Base-by-base conservation (phyloP, 2,888 invertebrate species). In the Taphrorychus bicolor region DNA sequence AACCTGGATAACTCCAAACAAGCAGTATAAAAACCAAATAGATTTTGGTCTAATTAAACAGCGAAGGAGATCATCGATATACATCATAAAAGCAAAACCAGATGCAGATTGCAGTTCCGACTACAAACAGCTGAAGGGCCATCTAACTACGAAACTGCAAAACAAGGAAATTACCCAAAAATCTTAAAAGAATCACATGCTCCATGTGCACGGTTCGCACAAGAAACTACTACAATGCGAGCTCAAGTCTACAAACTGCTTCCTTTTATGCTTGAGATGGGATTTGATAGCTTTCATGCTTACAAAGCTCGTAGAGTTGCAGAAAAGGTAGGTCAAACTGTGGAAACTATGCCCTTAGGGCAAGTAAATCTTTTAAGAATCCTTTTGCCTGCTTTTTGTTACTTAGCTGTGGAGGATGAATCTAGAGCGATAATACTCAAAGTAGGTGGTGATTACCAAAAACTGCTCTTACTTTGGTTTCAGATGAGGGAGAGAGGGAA, bases 141-240 rank as follows among this genome's bases (percentile, higher is more conserved):
- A n/a, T n/a, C n/a, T n/a, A n/a, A n/a, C n/a, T n/a, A n/a, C n/a
- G n/a, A n/a, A n/a, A n/a, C n/a, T n/a, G n/a, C n/a, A n/a, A n/a
- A n/a, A n/a, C n/a, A n/a, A n/a, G n/a, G n/a, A n/a, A n/a, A n/a
- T n/a, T n/a, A n/a, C n/a, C n/a, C n/a, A n/a, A n/a, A n/a, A n/a
- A n/a, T n/a, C n/a, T n/a, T n/a, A n/a, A n/a, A n/a, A n/a, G n/a
- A n/a, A n/a, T n/a, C n/a, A n/a, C n/a, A n/a, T n/a, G n/a, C n/a
- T n/a, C n/a, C n/a, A n/a, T n/a, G n/a, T 11, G 89, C 94, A n/a
- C 95, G 95, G 95, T 83, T 96, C 75, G 93, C 94, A 0, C 94
- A 95, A 82, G 95, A 96, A 83, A 94, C 94, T 0, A 90, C 92
- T 1, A 93, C 94, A 0, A 91, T 94, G 91, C 88, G 94, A 24